A percentile compares a stretch with the other conserved stretches of the same genome.
Conservation (phyloP, 2,888 invertebrate genomes). For the Pristionchus mayeri region DNA sequence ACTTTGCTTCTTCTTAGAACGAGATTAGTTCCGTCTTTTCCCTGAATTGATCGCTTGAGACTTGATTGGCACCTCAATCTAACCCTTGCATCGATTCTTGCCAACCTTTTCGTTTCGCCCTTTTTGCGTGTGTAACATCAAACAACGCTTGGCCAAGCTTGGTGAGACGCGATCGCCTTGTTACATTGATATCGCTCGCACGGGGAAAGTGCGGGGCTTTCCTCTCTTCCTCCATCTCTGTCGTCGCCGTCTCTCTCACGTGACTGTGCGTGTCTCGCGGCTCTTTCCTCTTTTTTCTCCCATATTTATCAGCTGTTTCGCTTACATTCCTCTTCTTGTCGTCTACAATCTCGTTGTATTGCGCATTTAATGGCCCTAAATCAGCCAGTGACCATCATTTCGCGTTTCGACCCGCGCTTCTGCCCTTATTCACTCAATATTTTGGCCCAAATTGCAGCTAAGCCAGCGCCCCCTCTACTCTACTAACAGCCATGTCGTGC, state of each 20-base stretch:
- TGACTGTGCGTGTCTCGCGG: background rate
- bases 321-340: too few species aligned
- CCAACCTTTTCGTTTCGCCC: background rate
- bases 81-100: too few species aligned
- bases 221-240: conserved; percentile 4
- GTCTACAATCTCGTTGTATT: too few species aligned
- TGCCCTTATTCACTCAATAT: background rate
- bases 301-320: too few species aligned
- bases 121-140: conserved; percentile 41
- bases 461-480: background rate
- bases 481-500: conserved; percentile 32
- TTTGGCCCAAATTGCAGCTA: background rate
- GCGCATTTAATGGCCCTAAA: too few species aligned
- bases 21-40: background rate
- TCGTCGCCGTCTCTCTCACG: conserved; percentile 22
- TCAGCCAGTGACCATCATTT: too few species aligned
- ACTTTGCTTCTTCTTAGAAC: background rate
- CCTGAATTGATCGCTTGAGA: background rate
- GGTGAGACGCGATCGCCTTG: conserved; percentile 6
- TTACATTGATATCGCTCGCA: background rate
- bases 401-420: background rate
- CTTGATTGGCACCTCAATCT: background rate
- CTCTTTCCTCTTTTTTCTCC: background rate
- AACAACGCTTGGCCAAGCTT: conserved; percentile 3
- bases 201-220: conserved; percentile 6